These are phyloP conservation scores for Calonectris borealis DNA, from an alignment of 2,113 vertebrate species.

Conservation along the genomic window DNA sequence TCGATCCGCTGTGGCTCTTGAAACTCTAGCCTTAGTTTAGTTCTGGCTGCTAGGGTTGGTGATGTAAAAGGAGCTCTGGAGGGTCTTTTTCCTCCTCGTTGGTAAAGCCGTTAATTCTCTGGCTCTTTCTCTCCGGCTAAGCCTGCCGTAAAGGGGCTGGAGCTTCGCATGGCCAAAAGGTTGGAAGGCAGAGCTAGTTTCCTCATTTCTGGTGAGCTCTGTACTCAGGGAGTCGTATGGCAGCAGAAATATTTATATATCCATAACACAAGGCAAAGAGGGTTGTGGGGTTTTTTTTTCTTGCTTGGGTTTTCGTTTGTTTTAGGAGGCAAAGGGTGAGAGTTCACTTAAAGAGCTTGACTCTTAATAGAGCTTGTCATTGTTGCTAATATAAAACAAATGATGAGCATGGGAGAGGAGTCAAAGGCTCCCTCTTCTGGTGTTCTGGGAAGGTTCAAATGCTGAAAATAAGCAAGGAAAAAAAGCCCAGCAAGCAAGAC, in stretches of 20 bases:
- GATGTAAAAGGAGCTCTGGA: background rate
- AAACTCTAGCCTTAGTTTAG: background rate
- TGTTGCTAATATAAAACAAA: constrained; percentile 66
- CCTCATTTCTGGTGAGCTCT: background rate
- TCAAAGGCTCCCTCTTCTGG: constrained; percentile 61
- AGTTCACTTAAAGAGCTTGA: constrained; percentile 42
- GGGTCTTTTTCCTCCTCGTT: background rate
- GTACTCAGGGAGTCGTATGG: background rate
- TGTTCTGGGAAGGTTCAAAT: constrained; percentile 33
- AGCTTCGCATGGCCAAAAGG: background rate
- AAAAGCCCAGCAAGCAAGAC: background rate
- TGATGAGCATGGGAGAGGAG: constrained; percentile 28
- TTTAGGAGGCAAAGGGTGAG: constrained; percentile 45
- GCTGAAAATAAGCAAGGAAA: background rate
- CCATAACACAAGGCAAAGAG: background rate
- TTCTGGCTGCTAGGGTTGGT: background rate
- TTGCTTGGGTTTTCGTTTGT: background rate
- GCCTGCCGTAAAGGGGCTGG: background rate
- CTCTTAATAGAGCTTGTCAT: constrained; percentile 65
- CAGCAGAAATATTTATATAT: background rate
- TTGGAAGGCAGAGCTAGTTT: background rate
- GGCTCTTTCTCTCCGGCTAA: background rate
- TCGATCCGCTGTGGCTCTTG: background rate
- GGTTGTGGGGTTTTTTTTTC: background rate
- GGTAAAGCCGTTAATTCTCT: background rate